Conservation (phyloP, 2,797 vertebrate species). For the Acipenser oxyrinchus region DNA sequence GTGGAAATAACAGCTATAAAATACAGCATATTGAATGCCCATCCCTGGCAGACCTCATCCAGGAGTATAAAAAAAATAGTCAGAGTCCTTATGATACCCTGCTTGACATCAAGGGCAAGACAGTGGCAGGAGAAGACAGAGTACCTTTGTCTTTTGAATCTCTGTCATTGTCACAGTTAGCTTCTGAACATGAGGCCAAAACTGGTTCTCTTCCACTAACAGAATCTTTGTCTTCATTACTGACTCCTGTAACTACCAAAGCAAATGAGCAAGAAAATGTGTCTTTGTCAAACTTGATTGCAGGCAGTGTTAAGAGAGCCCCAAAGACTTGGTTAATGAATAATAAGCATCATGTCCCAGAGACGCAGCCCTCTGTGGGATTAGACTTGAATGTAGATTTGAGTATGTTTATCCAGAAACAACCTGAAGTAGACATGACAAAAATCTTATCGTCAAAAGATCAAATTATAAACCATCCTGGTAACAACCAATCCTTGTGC, state of each 20-base stretch:
- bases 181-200: conserved; percentile 40
- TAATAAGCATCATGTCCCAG: conserved; percentile 25
- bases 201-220: conserved; percentile 48
- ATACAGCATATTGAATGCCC: conserved; percentile 51
- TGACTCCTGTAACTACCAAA: conserved; percentile 50
- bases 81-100: conserved; percentile 40
- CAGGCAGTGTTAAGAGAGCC: conserved; percentile 41
- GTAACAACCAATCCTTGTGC: conserved; percentile 30
- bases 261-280: conserved; percentile 42
- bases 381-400: conserved; percentile 62
- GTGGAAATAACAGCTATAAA: conserved; percentile 32
- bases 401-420: conserved; percentile 62
- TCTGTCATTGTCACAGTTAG: conserved; percentile 57
- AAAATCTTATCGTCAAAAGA: conserved; percentile 32
- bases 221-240: conserved; percentile 62
- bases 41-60: conserved; percentile 78
- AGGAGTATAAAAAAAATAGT: conserved; percentile 64
- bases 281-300: conserved; percentile 57
- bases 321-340: conserved; percentile 34
- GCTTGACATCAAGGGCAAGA: conserved; percentile 41
- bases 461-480: conserved; percentile 38
- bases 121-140: conserved; percentile 18
- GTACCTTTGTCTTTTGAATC: conserved; percentile 32
- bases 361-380: conserved; percentile 40
- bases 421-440: conserved; percentile 23